Evolutionary conservation across 2,797 vertebrate species (phyloP), one percentile per base, ranked within the genome.

Genomic region (Schizopygopsis pylzovi): DNA sequence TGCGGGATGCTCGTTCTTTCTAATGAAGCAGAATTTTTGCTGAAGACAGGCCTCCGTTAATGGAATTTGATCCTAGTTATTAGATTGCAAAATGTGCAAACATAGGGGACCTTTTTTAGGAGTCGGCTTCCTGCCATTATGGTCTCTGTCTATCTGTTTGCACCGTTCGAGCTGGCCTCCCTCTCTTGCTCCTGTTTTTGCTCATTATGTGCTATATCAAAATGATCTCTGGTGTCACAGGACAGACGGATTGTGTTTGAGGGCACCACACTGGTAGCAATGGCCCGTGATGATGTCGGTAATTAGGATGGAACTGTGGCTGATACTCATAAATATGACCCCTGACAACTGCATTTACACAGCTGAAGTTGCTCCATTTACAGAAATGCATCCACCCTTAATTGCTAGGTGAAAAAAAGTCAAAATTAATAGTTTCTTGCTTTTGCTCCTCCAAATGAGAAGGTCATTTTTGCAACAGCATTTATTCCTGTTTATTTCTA

Each of bases 21-120:
- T 96, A 95, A 95, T 95, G 93, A 94, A 93, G 90, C 88, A 88
- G 90, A 91, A 90, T 90, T 95, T 94, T 92, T 93, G 94, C 95
- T 94, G 94, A 95, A 94, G 92, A 94, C 89, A 92, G 92, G 82
- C 83, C 88, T 94, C 90, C 81, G 91, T 85, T 95, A 95, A 96
- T 95, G 91, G 91, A 93, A 92, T 93, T 93, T 94, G 88, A 93
- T 93, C 91, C 91, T 95, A 94, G 95, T 96, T 95, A 94, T 89
- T 88, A 91, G 91, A 92, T 90, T 92, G 89, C 92, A 93, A 92
- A 91, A 85, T 63, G 81, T 90, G 79, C 68, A 85, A 89, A 87
- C 89, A 87, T 70, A 68, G 45, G 79, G 84, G 86, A 86, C 85
- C 83, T 88, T 90, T 63, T 65, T 86, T 87, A 54, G 52, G 75